Evolutionary conservation across 1,140 invertebrate genomes (phyloP), one percentile per base, ranked within the genome.

Genomic region (Aphidius ervi): DNA sequence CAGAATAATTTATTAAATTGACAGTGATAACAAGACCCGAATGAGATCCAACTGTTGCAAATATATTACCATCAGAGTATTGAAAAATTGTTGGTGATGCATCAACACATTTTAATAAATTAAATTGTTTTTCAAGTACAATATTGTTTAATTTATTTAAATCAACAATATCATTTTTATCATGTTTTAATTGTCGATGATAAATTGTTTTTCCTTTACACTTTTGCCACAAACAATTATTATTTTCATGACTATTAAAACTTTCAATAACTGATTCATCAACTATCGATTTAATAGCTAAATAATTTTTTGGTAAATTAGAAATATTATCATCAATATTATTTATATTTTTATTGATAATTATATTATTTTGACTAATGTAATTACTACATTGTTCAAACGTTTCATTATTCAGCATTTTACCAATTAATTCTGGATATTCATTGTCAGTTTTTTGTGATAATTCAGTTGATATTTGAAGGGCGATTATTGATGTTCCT

Each of bases 51-150:
- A 87, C 82, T 68, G 69, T 79, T 66, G 40, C 46, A 45, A 57
- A 59, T 50, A 42, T 59, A 31, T 49, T 10, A 46, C 59, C 20
- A 42, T 61, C 9, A 59, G 70, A 69, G 67, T 72, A 75, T 64
- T 77, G 56, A 66, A 83, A 82, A 61, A 86, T 59, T 58, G 83
- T 77, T 16, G 88, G 86, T 31, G 85, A 85, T 50, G 86, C 84
- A 82, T 91, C 88, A 23, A 91, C 82, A 81, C 89, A 91, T 72
- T 89, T 90, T 55, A 82, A 76, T 53, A 88, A 82, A 73, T 90
- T 72, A 72, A 80, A 83, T 46, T 58, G 46, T 74, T 70, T 68
- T 63, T 74, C n/a, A 62, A 71, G 42, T 37, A 56, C 16, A 58
- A 73, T 10, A 31, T 31, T 43, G 2, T 43, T 43, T 43, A 7